Evolutionary conservation across 53 echinoderm and acorn worm genomes (phyloP).

Genomic region (Arbacia lixula): DNA sequence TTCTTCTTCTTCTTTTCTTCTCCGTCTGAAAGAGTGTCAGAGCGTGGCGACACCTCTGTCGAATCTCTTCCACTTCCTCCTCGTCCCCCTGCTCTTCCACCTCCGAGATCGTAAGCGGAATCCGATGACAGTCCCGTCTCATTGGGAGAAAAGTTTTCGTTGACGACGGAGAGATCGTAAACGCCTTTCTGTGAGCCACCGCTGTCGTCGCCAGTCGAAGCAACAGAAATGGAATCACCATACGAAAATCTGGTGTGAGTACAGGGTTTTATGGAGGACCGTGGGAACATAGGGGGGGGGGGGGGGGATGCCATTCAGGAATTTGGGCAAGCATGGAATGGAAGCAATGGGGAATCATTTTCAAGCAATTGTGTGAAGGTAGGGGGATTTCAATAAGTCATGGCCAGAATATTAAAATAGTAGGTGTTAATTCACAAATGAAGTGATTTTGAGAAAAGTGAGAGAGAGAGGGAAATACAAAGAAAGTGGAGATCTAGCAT

Average conservation of each 20-base stretch:
- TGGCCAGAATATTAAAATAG: too few relatives aligned
- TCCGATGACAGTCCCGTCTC: constrained; percentile 82
- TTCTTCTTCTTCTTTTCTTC: constrained; percentile 69
- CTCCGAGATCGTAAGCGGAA: constrained; percentile 80
- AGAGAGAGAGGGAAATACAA: too few relatives aligned
- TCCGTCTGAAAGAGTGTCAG: constrained; percentile 1
- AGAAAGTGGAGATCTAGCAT: too few relatives aligned
- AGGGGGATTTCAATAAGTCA: too few relatives aligned
- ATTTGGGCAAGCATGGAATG: too few relatives aligned
- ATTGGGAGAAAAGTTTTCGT: constrained; percentile 71
- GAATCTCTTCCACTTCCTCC: neutral
- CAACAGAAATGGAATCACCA: constrained; percentile 86
- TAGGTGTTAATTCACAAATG: too few relatives aligned
- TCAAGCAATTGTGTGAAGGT: too few relatives aligned
- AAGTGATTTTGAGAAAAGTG: too few relatives aligned
- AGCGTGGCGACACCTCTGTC: neutral
- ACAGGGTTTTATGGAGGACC: too few relatives aligned
- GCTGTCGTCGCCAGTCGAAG: constrained; percentile 78
- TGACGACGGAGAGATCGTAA: constrained; percentile 87
- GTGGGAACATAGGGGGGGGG: too few relatives aligned
- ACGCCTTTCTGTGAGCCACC: constrained; percentile 77
- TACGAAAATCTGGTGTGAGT: constrained; percentile 80
- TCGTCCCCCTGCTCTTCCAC: neutral
- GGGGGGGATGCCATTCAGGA: too few relatives aligned
- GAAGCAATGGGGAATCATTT: too few relatives aligned